phyloP scores from a whole-genome alignment of 2,888 invertebrate species.

The Apoda limacodes region DNA sequence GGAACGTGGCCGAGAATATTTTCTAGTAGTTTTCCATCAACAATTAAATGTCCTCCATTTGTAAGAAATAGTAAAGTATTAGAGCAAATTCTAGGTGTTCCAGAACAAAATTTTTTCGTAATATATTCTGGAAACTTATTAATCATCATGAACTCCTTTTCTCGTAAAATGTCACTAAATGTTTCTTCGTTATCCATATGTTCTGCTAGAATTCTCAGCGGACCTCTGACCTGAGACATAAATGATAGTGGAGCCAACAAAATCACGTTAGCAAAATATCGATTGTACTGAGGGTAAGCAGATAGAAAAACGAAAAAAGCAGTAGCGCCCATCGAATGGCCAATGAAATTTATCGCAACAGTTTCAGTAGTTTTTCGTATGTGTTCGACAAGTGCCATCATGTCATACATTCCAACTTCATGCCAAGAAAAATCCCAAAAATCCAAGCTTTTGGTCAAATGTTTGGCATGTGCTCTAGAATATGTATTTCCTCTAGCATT shows the following conservation, averaged over 20 bases:
- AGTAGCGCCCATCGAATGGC: conserved; percentile 36
- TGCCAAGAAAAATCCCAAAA: conserved; percentile 42
- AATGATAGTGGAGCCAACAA: conserved; percentile 34
- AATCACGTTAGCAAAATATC: conserved; percentile 25
- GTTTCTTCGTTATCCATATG: conserved; percentile 18
- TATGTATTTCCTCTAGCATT: conserved; percentile 55
- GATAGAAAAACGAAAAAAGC: conserved; percentile 32
- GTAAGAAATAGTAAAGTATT: conserved; percentile 44
- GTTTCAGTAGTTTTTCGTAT: conserved; percentile 21
- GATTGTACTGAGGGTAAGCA: conserved; percentile 27
- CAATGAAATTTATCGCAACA: conserved; percentile 28
- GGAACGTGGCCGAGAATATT: conserved; percentile 38
- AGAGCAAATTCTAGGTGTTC: conserved; percentile 31
- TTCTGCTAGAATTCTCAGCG: conserved; percentile 26
- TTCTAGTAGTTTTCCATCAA: conserved; percentile 28
- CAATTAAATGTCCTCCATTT: conserved; percentile 27
- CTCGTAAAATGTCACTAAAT: conserved; percentile 22
- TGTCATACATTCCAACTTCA: conserved; percentile 37
- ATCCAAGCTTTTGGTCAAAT: conserved; percentile 15
- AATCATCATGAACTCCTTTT: conserved; percentile 31
- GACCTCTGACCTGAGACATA: conserved; percentile 32
- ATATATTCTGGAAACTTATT: conserved; percentile 35
- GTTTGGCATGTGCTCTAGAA: conserved; percentile 27
- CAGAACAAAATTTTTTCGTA: conserved; percentile 32
- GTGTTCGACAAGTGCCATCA: conserved; percentile 30